Evolutionary conservation across 2,888 invertebrate species (phyloP).

Genomic region (Tetragonisca angustula): DNA sequence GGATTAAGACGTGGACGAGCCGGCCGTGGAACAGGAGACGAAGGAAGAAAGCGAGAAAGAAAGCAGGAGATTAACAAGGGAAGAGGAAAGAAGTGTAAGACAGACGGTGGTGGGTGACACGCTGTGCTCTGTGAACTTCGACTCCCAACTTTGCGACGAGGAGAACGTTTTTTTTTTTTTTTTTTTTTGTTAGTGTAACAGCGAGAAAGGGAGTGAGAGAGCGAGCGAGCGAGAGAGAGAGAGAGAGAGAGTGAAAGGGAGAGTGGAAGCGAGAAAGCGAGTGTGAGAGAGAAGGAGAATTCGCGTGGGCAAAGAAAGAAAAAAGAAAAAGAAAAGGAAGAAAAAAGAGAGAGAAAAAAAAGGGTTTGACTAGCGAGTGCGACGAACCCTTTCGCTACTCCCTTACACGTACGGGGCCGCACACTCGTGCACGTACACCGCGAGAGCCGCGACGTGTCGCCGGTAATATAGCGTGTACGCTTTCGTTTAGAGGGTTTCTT

Average conservation of each 20-base stretch:
- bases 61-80: neutral
- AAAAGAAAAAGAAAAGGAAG: constrained; percentile 13
- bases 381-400: constrained; percentile 63
- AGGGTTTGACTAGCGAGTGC: constrained; percentile 45
- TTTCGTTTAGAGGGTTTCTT: constrained; percentile 73
- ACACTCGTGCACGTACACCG: constrained; percentile 46
- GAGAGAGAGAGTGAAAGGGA: neutral
- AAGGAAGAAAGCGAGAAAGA: constrained; percentile 28
- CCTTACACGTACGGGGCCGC: constrained; percentile 46
- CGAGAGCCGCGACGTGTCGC: constrained; percentile 61
- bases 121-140: constrained; percentile 4
- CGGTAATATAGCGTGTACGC: constrained; percentile 68
- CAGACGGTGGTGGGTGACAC: constrained; percentile 35
- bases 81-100: constrained; percentile 32
- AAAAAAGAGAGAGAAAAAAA: constrained; percentile 30
- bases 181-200: constrained; percentile 1
- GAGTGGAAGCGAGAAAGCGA: too few species aligned
- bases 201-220: neutral
- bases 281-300: neutral
- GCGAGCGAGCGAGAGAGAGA: neutral
- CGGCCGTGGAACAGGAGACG: constrained; percentile 45
- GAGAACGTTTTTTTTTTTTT: neutral
- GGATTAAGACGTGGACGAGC: constrained; percentile 44
- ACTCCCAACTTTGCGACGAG: neutral
- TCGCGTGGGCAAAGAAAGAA: constrained; percentile 3